Evolutionary conservation across 2,888 invertebrate genomes (phyloP).

Genomic region (Lycaena phlaeas): DNA sequence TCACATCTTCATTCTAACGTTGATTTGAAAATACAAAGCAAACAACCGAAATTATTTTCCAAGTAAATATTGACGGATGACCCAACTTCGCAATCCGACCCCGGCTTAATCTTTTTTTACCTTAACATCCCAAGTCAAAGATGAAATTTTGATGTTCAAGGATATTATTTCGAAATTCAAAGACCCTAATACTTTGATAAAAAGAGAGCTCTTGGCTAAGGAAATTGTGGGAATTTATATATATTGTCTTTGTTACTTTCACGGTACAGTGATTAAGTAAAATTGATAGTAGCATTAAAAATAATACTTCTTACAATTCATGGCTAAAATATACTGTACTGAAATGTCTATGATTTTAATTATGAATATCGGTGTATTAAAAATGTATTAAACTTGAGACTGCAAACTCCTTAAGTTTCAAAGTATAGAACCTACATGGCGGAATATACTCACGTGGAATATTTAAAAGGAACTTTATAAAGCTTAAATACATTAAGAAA

Average conservation of each 20-base stretch:
- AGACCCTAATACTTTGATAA: slow-evolving; percentile 1
- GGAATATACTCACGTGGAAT: too few relatives aligned
- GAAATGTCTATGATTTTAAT: too few relatives aligned
- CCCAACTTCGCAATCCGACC: slow-evolving; percentile 21
- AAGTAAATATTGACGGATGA: slow-evolving; percentile 43
- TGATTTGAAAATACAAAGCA: slow-evolving; percentile 30
- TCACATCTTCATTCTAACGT: slow-evolving; percentile 19
- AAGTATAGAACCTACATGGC: too few relatives aligned
- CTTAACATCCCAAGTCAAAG: slow-evolving; percentile 21
- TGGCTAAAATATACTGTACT: too few relatives aligned
- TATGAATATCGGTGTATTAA: too few relatives aligned
- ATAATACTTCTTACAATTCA: too few relatives aligned
- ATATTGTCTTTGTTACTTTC: too few relatives aligned
- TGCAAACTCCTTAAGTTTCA: too few relatives aligned
- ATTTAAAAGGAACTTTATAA: neutral
- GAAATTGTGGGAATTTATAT: neutral
- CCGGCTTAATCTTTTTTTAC: slow-evolving; percentile 31
- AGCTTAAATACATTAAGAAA: slow-evolving; percentile 7
- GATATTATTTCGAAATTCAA: slow-evolving; percentile 3
- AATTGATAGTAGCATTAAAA: too few relatives aligned
- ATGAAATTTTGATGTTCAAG: slow-evolving; percentile 21
- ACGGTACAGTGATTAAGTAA: too few relatives aligned
- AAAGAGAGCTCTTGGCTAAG: neutral
- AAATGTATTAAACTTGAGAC: too few relatives aligned
- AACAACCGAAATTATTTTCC: slow-evolving; percentile 37